phyloP scores from a whole-genome alignment of 2,797 vertebrate genomes.

The Acipenser transmontanus region DNA sequence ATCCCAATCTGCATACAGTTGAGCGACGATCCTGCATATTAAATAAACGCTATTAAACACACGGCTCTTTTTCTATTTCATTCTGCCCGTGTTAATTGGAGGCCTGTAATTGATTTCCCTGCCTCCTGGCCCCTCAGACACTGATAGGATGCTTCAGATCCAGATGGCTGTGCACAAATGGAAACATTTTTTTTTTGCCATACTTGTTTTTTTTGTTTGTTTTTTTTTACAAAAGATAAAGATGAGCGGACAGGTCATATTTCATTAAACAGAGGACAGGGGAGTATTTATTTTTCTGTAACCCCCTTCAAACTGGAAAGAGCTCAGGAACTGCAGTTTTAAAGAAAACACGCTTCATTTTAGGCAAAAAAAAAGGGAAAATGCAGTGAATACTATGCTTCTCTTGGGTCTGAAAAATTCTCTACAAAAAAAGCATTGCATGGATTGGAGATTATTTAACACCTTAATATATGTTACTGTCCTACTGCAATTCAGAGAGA shows the following conservation, averaged over 20 bases:
- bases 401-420: too few species aligned
- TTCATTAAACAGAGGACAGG: constrained; percentile 20
- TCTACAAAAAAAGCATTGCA: too few species aligned
- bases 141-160: constrained; percentile 23
- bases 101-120: constrained; percentile 28
- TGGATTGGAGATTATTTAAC: too few species aligned
- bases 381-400: too few species aligned
- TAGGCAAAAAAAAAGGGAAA: too few species aligned
- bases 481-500: too few species aligned
- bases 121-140: constrained; percentile 20
- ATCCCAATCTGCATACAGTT: too few species aligned
- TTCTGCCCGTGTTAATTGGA: constrained; percentile 17
- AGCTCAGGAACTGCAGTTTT: too few species aligned
- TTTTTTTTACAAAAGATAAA: constrained; percentile 17
- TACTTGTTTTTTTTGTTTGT: too few species aligned
- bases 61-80: neutral
- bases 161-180: constrained; percentile 31
- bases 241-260: constrained; percentile 24
- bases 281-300: constrained; percentile 15
- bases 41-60: constrained; percentile 1
- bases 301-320: neutral
- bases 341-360: too few species aligned
- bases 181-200: neutral
- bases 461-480: too few species aligned
- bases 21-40: constrained; percentile 2